A percentile compares a stretch with the other conserved stretches of the same genome.
phyloP scores from a whole-genome alignment of 2,797 vertebrate genomes.

The Cygnus olor region DNA sequence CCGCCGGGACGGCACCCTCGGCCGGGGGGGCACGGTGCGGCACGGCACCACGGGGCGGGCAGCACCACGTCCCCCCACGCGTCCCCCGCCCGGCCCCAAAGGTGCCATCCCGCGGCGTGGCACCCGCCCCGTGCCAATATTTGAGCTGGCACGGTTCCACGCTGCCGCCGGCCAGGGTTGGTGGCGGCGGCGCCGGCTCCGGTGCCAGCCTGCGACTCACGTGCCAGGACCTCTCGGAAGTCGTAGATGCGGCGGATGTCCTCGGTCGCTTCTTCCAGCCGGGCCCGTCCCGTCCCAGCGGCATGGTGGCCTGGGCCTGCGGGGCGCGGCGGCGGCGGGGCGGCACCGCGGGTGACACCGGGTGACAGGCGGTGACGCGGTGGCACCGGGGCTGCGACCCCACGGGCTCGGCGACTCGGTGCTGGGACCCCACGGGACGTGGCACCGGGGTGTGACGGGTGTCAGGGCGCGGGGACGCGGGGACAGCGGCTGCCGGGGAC shows the following conservation, averaged over 20 bases:
- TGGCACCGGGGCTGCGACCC: too few relatives aligned
- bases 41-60: background rate
- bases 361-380: too few relatives aligned
- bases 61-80: too few relatives aligned
- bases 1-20: background rate
- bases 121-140: background rate
- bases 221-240: conserved; percentile 84
- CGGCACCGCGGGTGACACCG: too few relatives aligned
- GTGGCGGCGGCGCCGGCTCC: background rate
- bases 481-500: too few relatives aligned
- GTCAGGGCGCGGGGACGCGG: too few relatives aligned
- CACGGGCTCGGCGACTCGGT: too few relatives aligned
- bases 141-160: background rate
- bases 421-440: too few relatives aligned
- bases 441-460: too few relatives aligned
- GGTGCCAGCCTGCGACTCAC: conserved; percentile 65
- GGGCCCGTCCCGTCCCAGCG: conserved; percentile 76
- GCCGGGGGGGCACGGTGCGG: too few relatives aligned
- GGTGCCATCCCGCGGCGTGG: background rate
- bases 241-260: conserved; percentile 80
- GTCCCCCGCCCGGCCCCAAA: background rate
- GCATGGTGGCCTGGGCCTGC: conserved; percentile 68
- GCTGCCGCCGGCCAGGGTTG: background rate
- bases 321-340: background rate
- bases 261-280: conserved; percentile 81